phyloP scores from a whole-genome alignment of 1,140 invertebrate genomes.

The Zaprionus gabonicus region DNA sequence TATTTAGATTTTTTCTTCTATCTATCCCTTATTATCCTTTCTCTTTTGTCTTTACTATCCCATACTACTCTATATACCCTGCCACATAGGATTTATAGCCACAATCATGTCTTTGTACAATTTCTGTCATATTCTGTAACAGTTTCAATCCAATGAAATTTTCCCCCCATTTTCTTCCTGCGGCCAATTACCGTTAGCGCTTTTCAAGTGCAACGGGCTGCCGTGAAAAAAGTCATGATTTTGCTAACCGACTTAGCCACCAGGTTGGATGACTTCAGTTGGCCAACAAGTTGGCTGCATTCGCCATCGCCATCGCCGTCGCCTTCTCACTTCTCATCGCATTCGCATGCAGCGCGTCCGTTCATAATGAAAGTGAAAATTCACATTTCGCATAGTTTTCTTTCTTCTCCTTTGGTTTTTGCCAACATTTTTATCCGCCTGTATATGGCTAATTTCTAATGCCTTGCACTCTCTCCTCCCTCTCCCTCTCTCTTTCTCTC shows the following conservation, averaged over 20 bases:
- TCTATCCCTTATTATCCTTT: too few relatives aligned
- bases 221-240: slow-evolving; percentile 57
- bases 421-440: slow-evolving; percentile 29
- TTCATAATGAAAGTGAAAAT: slow-evolving; percentile 79
- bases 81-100: too few relatives aligned
- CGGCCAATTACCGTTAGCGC: slow-evolving; percentile 10
- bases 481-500: neutral
- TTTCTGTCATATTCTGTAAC: neutral
- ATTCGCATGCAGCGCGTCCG: slow-evolving; percentile 73
- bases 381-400: slow-evolving; percentile 70
- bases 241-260: slow-evolving; percentile 64
- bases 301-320: neutral
- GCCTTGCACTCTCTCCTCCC: slow-evolving; percentile 28
- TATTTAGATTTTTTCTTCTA: too few relatives aligned
- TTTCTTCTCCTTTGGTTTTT: slow-evolving; percentile 24
- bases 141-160: neutral
- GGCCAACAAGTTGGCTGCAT: neutral
- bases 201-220: slow-evolving; percentile 30
- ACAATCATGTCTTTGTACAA: neutral
- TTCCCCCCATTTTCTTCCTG: neutral
- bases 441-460: slow-evolving; percentile 76
- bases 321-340: slow-evolving; percentile 15
- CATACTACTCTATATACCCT: too few relatives aligned
- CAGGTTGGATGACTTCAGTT: slow-evolving; percentile 74
- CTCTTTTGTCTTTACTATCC: too few relatives aligned